Base-by-base conservation (phyloP, 2,113 vertebrate genomes). In the Zapornia atra region DNA sequence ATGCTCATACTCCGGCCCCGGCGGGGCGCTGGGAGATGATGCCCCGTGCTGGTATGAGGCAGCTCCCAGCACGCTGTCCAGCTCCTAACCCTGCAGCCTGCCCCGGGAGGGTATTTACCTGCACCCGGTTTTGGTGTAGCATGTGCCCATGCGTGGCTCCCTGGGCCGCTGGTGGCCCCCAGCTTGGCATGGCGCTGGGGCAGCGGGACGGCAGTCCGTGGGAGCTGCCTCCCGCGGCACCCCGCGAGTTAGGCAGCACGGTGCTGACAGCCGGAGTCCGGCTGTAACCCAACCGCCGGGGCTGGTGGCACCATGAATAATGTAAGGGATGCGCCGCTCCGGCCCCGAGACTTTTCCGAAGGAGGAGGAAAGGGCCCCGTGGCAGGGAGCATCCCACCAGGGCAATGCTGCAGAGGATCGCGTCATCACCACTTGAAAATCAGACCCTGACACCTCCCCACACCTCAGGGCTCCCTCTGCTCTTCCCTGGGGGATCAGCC, bases 231-330 rank as follows among this genome's bases (percentile, higher is more conserved):
- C 92, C 93, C 29, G 33, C 83, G 46, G 60, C 69, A 28, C 57
- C 64, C 85, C 5, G 12, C 9, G 72, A 92, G 86, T 59, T 42
- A 88, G 96, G 96, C 97, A 90, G 98, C 95, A 93, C 97, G 96
- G 98, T 96, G 96, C 97, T 96, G 50, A 83, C 54, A 71, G 71
- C 96, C 95, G 96, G 87, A 97, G 96, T 98, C 97, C 88, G 95
- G 81, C 97, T 97, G 99, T 99, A 99, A 99, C 98, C 94, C 93
- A 98, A 99, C 98, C 98, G 96, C 95, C 92, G 28, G 89, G 97
- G 98, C 97, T 98, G 69, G 70, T 90, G 92, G 96, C 60, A 61
- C 61, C 97, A 99, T 99, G 92, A 99, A 99, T 99, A 98, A 99
- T 99, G 98, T 96, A 99, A 80, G 94, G 98, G 96, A 98, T 97